A percentile compares a stretch with the other conserved stretches of the same genome.
Evolutionary conservation across 1,140 invertebrate genomes (phyloP).

Genomic region (Scaptomyza graminum): DNA sequence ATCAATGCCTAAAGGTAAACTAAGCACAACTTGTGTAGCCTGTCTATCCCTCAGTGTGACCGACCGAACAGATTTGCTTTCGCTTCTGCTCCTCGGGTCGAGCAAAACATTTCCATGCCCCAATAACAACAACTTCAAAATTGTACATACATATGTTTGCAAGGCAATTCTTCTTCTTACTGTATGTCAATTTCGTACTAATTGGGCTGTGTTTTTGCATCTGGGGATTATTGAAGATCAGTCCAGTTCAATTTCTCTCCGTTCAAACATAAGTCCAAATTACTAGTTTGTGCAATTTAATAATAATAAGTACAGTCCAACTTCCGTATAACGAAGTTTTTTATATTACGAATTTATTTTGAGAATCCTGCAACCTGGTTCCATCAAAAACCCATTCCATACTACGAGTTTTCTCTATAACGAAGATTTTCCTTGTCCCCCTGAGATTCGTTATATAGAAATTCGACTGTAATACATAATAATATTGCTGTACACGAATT

Average conservation of each 20-base stretch:
- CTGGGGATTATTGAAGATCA: conserved; percentile 3
- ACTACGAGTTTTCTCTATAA: no score
- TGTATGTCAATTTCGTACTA: conserved; percentile 13
- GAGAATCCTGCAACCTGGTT: no score
- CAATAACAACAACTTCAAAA: no score
- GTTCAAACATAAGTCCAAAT: not conserved
- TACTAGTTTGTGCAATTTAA: not conserved
- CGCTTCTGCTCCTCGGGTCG: not conserved
- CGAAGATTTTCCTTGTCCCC: no score
- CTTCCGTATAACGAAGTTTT: no score
- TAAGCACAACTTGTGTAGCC: conserved; percentile 27
- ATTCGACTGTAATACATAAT: no score
- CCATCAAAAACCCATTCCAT: no score
- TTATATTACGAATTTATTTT: no score
- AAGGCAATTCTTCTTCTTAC: not conserved
- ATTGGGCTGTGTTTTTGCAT: not conserved
- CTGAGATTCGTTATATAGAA: no score
- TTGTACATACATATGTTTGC: not conserved
- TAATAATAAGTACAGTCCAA: no score
- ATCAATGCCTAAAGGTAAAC: conserved; percentile 68
- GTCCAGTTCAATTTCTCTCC: no score
- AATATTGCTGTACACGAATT: not conserved
- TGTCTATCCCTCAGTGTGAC: conserved; percentile 23
- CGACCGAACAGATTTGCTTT: not conserved
- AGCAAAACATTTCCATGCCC: conserved; percentile 17